Evolutionary conservation across 1,140 invertebrate species (phyloP).

Genomic region (Atopsyche davidsoni): DNA sequence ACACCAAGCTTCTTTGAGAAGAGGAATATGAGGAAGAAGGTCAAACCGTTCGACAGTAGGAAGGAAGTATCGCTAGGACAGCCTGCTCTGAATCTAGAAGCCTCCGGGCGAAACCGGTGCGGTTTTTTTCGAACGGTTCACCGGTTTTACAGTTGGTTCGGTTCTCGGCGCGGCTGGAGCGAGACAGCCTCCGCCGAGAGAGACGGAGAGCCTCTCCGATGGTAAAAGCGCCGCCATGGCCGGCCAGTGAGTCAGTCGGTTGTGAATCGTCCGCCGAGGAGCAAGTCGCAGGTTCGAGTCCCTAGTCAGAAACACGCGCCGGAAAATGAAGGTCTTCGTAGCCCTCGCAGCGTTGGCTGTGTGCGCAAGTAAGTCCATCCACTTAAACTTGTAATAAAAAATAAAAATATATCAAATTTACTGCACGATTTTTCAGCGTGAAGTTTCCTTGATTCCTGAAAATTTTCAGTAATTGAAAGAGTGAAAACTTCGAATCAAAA

Average conservation of each 20-base stretch:
- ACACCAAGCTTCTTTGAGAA: no score
- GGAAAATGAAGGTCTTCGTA: slow-evolving; percentile 23
- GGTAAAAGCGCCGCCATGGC: slow-evolving; percentile 10
- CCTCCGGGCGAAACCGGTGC: background rate
- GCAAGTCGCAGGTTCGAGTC: slow-evolving; percentile 1
- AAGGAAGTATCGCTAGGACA: no score
- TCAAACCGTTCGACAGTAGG: no score
- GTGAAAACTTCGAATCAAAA: background rate
- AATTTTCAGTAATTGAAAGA: background rate
- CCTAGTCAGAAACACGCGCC: background rate
- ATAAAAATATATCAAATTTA: no score
- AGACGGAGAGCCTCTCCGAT: background rate
- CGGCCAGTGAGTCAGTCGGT: no score
- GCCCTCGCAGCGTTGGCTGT: slow-evolving; percentile 8
- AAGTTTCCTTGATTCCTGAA: no score
- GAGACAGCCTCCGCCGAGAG: background rate
- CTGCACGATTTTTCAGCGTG: no score
- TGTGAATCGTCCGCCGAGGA: slow-evolving; percentile 5
- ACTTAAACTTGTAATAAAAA: background rate
- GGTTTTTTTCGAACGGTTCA: no score
- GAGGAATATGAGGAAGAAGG: no score
- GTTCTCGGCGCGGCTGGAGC: background rate
- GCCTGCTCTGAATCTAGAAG: no score
- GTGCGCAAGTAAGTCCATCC: slow-evolving; percentile 23
- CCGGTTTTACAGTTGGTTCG: no score